Conservation (phyloP, 64 coral and sea anemone genomes). For the Platygyra sinensis region DNA sequence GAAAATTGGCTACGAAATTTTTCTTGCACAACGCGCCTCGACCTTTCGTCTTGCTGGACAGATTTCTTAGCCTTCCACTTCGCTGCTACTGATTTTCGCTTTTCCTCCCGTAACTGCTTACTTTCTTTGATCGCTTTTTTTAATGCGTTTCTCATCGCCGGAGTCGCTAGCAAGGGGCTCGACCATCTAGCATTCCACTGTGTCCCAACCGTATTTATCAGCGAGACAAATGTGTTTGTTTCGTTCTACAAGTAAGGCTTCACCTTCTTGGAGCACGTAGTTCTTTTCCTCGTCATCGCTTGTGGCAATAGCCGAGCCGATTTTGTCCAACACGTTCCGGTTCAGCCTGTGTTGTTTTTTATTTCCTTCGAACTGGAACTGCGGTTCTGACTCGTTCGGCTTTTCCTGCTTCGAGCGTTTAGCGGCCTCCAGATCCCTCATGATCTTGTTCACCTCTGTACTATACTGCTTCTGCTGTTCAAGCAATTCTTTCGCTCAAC, state of each 20-base stretch:
- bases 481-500: conserved; percentile 1
- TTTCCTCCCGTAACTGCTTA: not conserved
- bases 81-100: not conserved
- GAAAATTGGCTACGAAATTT: not conserved
- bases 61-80: not conserved
- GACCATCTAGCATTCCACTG: conserved; percentile 1
- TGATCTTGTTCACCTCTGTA: too few species aligned
- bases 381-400: not conserved
- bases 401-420: too few species aligned
- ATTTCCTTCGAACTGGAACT: conserved; percentile 32
- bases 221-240: conserved; percentile 20
- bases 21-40: too few species aligned
- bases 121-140: not conserved
- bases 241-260: conserved; percentile 5
- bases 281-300: not conserved
- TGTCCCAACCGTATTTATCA: conserved; percentile 39
- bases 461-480: not conserved
- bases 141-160: conserved; percentile 35
- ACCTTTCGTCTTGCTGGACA: not conserved
- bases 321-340: not conserved
- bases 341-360: conserved; percentile 47
- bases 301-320: too few species aligned
- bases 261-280: not conserved
- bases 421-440: too few species aligned
- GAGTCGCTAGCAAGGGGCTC: conserved; percentile 19